Evolutionary conservation across 2,888 invertebrate species (phyloP).

Genomic region (Drosophila hamatofila): DNA sequence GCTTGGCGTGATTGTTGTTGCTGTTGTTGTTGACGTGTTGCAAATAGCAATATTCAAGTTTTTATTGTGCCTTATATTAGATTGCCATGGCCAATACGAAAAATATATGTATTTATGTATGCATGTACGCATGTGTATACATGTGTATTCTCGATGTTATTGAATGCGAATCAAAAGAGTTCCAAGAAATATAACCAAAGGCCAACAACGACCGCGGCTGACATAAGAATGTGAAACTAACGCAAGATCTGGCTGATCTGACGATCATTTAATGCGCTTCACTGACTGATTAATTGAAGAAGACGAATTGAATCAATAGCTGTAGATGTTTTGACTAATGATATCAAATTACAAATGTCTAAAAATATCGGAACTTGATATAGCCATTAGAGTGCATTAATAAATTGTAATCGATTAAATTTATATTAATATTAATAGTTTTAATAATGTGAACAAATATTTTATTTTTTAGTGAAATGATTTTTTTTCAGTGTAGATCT

Average conservation of each 20-base stretch:
- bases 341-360: not conserved
- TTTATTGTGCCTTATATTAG: constrained; percentile 80
- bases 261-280: constrained; percentile 43
- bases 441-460: too few relatives aligned
- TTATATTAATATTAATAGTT: too few relatives aligned
- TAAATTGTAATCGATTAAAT: not conserved
- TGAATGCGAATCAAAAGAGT: constrained; percentile 67
- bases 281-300: not conserved
- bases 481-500: not conserved
- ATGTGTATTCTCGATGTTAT: constrained; percentile 61
- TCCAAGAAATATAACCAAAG: constrained; percentile 64
- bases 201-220: constrained; percentile 39
- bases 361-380: not conserved
- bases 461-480: too few relatives aligned
- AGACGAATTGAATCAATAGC: not conserved
- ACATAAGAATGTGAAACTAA: constrained; percentile 26
- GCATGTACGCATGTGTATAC: constrained; percentile 30
- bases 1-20: constrained; percentile 67
- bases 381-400: not conserved
- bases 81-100: constrained; percentile 78
- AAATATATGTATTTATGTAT: constrained; percentile 22
- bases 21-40: constrained; percentile 72
- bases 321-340: not conserved
- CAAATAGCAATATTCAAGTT: constrained; percentile 78
- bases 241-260: constrained; percentile 17